Conservation (phyloP, 2,113 vertebrate species). For the Zapus hudsonius region DNA sequence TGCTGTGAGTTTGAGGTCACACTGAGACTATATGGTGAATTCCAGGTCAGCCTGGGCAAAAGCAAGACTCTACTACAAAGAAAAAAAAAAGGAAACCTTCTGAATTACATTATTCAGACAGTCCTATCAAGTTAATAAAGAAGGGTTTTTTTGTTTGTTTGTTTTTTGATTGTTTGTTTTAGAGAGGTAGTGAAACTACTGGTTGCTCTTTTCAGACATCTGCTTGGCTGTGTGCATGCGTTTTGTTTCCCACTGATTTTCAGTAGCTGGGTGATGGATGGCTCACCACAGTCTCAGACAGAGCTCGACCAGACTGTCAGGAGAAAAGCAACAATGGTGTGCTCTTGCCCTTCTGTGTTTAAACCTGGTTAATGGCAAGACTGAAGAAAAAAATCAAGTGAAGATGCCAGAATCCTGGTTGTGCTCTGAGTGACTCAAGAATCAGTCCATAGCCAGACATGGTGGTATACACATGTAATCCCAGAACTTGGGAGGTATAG, state of each 20-base stretch:
- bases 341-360: conserved; percentile 54
- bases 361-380: not conserved
- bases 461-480: not conserved
- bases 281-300: not conserved
- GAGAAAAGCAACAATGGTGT: not conserved
- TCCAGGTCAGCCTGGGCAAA: too few species aligned
- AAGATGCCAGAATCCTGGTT: not conserved
- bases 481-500: not conserved
- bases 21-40: too few species aligned
- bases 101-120: not conserved
- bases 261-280: not conserved
- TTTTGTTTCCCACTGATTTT: not conserved
- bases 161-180: too few species aligned
- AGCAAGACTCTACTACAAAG: too few species aligned
- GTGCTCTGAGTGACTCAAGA: not conserved
- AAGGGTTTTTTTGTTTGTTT: not conserved
- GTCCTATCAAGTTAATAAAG: not conserved
- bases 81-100: not conserved
- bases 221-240: not conserved
- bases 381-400: not conserved
- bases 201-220: not conserved
- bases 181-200: not conserved
- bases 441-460: not conserved
- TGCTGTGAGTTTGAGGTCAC: too few species aligned
- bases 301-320: not conserved